phyloP scores from a whole-genome alignment of 2,113 vertebrate genomes.

The Cisticola juncidis region DNA sequence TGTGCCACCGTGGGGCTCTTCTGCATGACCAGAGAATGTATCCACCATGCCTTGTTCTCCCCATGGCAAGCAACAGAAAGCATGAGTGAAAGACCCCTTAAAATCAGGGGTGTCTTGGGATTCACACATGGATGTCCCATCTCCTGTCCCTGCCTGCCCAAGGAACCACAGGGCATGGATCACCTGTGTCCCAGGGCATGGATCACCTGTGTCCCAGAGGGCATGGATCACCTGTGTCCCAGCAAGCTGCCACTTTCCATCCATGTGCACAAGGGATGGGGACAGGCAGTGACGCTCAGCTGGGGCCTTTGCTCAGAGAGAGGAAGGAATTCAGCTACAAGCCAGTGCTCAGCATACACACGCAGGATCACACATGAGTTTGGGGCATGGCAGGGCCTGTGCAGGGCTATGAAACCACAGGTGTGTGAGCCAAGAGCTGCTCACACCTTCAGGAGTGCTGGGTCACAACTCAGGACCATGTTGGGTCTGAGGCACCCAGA shows the following conservation, averaged over 20 bases:
- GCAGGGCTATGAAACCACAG: neutral
- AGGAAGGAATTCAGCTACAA: neutral
- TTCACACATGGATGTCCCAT: neutral
- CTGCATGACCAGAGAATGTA: neutral
- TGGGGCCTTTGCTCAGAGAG: neutral
- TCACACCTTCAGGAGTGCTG: neutral
- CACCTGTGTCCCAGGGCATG: neutral
- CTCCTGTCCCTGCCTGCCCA: neutral
- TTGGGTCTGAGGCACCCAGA: neutral
- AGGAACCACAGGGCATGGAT: neutral
- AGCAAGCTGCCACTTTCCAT: neutral
- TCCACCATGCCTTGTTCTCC: neutral
- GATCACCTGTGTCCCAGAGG: neutral
- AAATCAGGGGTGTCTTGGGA: neutral
- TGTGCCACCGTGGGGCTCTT: accelerated
- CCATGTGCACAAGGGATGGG: neutral
- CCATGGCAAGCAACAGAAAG: neutral
- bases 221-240: neutral
- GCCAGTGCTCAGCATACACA: neutral
- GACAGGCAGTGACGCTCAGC: neutral
- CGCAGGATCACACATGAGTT: accelerated
- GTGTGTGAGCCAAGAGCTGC: neutral
- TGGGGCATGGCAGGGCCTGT: neutral
- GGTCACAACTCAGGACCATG: neutral
- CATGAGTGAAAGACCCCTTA: neutral